Evolutionary conservation across 2,113 vertebrate species (phyloP), one percentile per base, ranked within the genome.

Genomic region (Dicentrarchus labrax): DNA sequence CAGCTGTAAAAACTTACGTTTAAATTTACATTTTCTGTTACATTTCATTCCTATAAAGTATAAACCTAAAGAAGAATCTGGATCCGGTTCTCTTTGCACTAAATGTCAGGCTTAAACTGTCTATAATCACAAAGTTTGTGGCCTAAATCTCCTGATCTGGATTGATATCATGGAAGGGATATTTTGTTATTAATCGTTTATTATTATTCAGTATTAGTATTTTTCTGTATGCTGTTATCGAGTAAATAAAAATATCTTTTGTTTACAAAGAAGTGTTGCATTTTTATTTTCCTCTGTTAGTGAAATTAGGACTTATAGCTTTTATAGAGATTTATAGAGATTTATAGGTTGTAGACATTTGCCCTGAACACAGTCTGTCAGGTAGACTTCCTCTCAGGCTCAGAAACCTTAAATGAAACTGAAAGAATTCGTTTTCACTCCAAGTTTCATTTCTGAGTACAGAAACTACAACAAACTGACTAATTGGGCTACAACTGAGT

Each of bases 61-160:
- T 59, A 72, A 72, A 8, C 21, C 1, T 36, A 17, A 17, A 83
- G 9, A 48, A 8, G 41, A 48, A 62, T 59, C 54, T 76, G 54
- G 57, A 86, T 60, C 22, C 62, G 9, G 13, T 62, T 69, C 6
- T 82, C 2, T 60, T 38, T 90, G 45, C 61, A 84, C 24, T 78
- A 78, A 86, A 80, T 0, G 0, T 45, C 15, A 80, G 30, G 64
- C 57, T 76, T 72, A 36, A 68, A 50, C 43, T 59, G 6, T 30
- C 5, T 65, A 4, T 30, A 43, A 57, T 19, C 2, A 50, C 11
- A 36, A n/a, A 24, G 7, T 39, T 78, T 51, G 24, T 47, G 57
- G 45, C 57, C 11, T 60, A 45, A 70, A 69, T 9, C 6, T n/a
- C 6, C 48, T 80, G 56, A 70, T 65, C n/a, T 80, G 13, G 22